Evolutionary conservation across 2,113 vertebrate genomes (phyloP).

Genomic region (Toxotes chatareus): DNA sequence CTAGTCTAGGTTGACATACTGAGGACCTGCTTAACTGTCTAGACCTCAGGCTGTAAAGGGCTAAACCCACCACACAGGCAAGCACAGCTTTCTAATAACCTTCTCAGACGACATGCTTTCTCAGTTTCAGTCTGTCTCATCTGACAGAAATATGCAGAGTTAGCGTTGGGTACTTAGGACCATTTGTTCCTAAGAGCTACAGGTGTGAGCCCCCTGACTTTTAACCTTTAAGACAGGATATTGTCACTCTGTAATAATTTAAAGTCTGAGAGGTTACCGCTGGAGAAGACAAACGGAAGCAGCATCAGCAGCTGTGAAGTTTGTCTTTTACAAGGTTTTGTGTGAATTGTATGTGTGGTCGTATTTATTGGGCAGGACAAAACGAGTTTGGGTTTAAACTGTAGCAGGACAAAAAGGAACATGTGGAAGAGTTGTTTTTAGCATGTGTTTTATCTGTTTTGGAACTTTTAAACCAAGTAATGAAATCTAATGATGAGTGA

Average conservation of each 20-base stretch:
- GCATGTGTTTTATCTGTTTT: neutral
- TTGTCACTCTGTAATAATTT: conserved; percentile 49
- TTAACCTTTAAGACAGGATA: conserved; percentile 48
- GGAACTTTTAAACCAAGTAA: neutral
- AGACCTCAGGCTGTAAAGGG: conserved; percentile 50
- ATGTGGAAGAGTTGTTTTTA: neutral
- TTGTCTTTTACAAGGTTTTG: conserved; percentile 39
- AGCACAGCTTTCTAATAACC: conserved; percentile 16
- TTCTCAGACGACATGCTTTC: conserved; percentile 3
- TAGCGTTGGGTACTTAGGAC: conserved; percentile 1
- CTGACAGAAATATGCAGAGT: conserved; percentile 24
- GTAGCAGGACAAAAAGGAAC: neutral
- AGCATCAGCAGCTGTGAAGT: conserved; percentile 39
- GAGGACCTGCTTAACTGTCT: conserved; percentile 22
- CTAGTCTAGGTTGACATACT: conserved; percentile 8
- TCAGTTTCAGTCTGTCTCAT: conserved; percentile 2
- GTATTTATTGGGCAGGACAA: conserved; percentile 16
- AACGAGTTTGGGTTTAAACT: neutral
- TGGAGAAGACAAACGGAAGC: conserved; percentile 14
- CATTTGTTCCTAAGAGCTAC: conserved; percentile 58
- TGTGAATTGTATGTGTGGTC: conserved; percentile 38
- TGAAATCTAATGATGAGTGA: neutral
- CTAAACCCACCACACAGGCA: conserved; percentile 21
- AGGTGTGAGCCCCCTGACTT: conserved; percentile 60
- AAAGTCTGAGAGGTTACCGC: conserved; percentile 13